Evolutionary conservation across 1,140 invertebrate genomes (phyloP).

Genomic region (Leptinotarsa lineolata): DNA sequence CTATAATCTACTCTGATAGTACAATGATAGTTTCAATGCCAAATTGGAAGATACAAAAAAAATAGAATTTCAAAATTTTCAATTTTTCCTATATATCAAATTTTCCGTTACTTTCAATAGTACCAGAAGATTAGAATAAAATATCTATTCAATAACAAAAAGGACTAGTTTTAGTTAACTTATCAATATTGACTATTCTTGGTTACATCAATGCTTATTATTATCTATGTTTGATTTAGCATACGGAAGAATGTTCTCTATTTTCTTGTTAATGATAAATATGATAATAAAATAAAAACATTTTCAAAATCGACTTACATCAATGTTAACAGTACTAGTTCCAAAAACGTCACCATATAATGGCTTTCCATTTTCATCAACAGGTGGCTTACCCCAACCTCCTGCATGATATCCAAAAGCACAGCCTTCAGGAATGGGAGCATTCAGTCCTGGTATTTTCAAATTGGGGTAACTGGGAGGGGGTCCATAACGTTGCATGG

Average conservation of each 20-base stretch:
- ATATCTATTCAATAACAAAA: too few relatives aligned
- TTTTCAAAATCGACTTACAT: constrained; percentile 58
- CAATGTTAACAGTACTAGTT: constrained; percentile 64
- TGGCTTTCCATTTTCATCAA: constrained; percentile 96
- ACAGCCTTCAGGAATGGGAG: constrained; percentile 93
- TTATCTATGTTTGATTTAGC: not conserved
- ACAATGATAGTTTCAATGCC: too few relatives aligned
- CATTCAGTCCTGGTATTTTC: constrained; percentile 94
- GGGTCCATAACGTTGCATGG: constrained; percentile 99
- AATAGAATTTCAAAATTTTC: too few relatives aligned
- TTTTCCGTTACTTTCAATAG: too few relatives aligned
- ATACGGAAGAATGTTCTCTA: not conserved
- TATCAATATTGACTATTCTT: too few relatives aligned
- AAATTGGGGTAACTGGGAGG: constrained; percentile 99
- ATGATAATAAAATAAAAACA: too few relatives aligned
- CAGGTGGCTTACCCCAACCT: constrained; percentile 99
- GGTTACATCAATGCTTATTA: not conserved
- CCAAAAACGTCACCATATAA: constrained; percentile 99
- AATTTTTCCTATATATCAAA: too few relatives aligned
- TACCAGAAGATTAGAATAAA: too few relatives aligned
- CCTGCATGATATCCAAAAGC: constrained; percentile 99
- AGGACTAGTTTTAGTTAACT: too few relatives aligned
- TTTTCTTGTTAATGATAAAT: too few relatives aligned
- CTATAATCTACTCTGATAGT: too few relatives aligned
- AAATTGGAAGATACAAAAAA: too few relatives aligned